phyloP scores from a whole-genome alignment of 2,797 vertebrate species.

The Myripristis murdjan region DNA sequence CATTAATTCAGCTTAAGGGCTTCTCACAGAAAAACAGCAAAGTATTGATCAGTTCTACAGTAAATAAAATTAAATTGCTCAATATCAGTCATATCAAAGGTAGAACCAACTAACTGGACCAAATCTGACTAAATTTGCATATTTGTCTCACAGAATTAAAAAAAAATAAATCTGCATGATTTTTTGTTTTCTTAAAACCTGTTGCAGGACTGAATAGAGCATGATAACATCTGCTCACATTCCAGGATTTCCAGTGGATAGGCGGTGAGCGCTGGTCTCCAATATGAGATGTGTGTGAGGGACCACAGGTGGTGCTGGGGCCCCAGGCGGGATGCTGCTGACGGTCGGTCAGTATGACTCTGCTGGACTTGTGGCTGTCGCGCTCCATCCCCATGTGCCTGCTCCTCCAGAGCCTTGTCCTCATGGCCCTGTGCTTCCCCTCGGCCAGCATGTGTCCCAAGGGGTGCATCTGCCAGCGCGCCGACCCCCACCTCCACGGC shows the following conservation, averaged over 20 bases:
- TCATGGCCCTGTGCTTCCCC: conserved; percentile 98
- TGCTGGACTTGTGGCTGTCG: conserved; percentile 98
- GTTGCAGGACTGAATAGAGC: conserved; percentile 73
- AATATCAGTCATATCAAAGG: too few species aligned
- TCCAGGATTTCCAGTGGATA: conserved; percentile 47
- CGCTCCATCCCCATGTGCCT: conserved; percentile 99
- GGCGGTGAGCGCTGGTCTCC: conserved; percentile 68
- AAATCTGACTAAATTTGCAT: too few species aligned
- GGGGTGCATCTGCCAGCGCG: conserved; percentile 94
- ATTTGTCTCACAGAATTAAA: too few species aligned
- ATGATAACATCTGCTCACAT: conserved; percentile 73
- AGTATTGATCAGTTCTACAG: too few species aligned
- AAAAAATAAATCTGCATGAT: conserved; percentile 7
- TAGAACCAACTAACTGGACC: too few species aligned
- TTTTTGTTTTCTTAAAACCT: conserved; percentile 50
- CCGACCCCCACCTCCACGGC: conserved; percentile 87
- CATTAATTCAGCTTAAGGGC: too few species aligned
- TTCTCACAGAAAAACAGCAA: too few species aligned
- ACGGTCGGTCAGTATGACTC: conserved; percentile 94
- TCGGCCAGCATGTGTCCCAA: conserved; percentile 99
- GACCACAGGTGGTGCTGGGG: conserved; percentile 81
- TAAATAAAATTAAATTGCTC: too few species aligned
- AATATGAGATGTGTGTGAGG: conserved; percentile 76
- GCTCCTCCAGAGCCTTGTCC: conserved; percentile 97
- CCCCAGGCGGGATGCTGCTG: conserved; percentile 92